Conservation (phyloP, 2,797 vertebrate species). For the Sebastes iracundus region DNA sequence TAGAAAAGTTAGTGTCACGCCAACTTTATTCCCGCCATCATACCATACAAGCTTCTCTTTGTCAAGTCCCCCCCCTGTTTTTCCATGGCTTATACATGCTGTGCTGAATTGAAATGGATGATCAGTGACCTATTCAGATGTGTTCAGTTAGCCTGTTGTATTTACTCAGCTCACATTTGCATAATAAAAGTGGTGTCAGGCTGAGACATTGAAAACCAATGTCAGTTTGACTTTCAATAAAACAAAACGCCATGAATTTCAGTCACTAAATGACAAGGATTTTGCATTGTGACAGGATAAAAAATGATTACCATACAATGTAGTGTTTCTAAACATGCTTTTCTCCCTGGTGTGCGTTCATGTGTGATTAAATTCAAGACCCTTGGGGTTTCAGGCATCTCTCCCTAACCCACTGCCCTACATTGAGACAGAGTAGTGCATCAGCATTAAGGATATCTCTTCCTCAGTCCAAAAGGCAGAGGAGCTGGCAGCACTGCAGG, state of each 20-base stretch:
- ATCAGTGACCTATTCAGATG: conserved; percentile 43
- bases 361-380: conserved; percentile 38
- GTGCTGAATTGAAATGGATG: conserved; percentile 30
- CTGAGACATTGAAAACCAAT: conserved; percentile 20
- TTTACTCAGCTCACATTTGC: conserved; percentile 22
- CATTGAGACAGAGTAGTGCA: conserved; percentile 16
- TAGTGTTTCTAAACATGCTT: background rate
- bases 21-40: background rate
- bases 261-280: background rate
- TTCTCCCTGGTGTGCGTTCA: background rate
- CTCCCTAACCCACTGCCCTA: conserved; percentile 35
- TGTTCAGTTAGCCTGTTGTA: conserved; percentile 23
- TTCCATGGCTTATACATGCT: conserved; percentile 2
- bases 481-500: background rate
- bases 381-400: conserved; percentile 14
- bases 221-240: conserved; percentile 25
- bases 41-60: background rate
- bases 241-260: background rate
- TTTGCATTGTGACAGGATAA: background rate
- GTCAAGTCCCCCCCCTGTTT: conserved; percentile 7
- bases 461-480: background rate
- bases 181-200: conserved; percentile 37
- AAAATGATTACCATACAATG: background rate
- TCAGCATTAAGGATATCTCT: background rate
- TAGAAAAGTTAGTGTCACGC: background rate